Evolutionary conservation across 1,140 invertebrate genomes (phyloP), one percentile per base, ranked within the genome.

Genomic region (Anoplophora glabripennis): DNA sequence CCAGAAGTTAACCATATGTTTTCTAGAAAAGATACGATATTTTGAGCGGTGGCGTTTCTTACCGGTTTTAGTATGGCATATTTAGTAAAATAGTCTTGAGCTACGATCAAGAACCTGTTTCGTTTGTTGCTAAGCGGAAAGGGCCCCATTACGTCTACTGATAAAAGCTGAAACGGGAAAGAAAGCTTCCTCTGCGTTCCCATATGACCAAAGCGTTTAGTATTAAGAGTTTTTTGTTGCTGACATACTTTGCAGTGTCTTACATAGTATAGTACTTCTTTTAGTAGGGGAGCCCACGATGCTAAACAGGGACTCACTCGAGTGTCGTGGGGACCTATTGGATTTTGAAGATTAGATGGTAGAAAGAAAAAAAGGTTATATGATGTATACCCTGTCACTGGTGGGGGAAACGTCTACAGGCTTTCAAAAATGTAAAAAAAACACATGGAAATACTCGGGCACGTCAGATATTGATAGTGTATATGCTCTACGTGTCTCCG

Each of bases 41-140:
- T 53, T 36, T 36, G n/a, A 45, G 17, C n/a, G 1, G 63, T 11
- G 12, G 55, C 53, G 57, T 46, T 62, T 10, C 41, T 11, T 14
- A 65, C 12, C 0, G 63, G 49, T 18, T 45, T 36, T 7, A 58
- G 7, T 3, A 62, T 4, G 1, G 33, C 33, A 51, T 53, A 65
- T 60, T 67, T 67, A 11, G 44, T 60, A n/a, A 66, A 44, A 9
- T 45, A 49, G 21, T 68, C 64, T 18, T 54, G 9, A 1, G 59
- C 46, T 1, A 63, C 52, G 1, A 66, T 44, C 14, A 54, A 56
- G 14, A 11, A 55, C 5, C 40, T 40, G 49, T 65, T 62, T 3
- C 60, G 56, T 9, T 18, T 63, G 28, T 36, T 47, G 1, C 42
- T 49, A 12, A 56, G 21, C 0, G 52, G 52, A 37, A 59, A 65